Evolutionary conservation across 2,113 vertebrate species (phyloP), one percentile per base, ranked within the genome.

Genomic region (Eudorcas thomsonii): DNA sequence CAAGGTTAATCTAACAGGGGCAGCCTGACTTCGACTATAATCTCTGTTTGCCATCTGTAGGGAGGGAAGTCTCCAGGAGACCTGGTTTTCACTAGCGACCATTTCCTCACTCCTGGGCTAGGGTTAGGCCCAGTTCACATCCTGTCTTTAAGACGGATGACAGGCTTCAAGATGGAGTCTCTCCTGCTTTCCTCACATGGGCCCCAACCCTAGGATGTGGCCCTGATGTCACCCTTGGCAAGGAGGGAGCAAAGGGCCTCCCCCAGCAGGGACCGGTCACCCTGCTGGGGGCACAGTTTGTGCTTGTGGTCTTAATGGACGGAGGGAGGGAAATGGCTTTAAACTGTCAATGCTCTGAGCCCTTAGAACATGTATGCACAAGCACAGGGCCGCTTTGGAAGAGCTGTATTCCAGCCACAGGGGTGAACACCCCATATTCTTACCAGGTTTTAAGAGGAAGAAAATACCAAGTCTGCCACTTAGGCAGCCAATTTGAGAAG

Each of bases 201-300:
- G n/a, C 36, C 67, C n/a, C 67, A 13, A 36, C 19, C 23, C n/a
- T 48, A 2, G 12, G 82, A 16, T 13, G 0, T 12, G 55, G 60
- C 28, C 21, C 77, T 85, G 91, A 88, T 1, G 7, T 71, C 83
- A 39, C 21, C 39, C 36, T 57, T 0, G 0, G 26, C 19, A 33
- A 52, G 52, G 17, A n/a, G 45, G 0, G 2, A 0, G 62, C 54
- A 16, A 16, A 14, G 21, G 57, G 62, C 54, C 45, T n/a, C 14
- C 39, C 48, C 4, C 1, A 0, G 16, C 0, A 0, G 43, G 43
- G 21, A 8, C 1, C 0, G 16, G 43, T 12, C 19, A 2, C 7
- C 39, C 5, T 36, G 74, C 52, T 25, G 2, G 25, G 0, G 25
- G 50, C 23, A 12, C 15, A 8, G 7, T 4, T 50, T 25, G 6